Evolutionary conservation across 2,888 invertebrate species (phyloP), one percentile per base, ranked within the genome.

Genomic region (Nycteola revayana): DNA sequence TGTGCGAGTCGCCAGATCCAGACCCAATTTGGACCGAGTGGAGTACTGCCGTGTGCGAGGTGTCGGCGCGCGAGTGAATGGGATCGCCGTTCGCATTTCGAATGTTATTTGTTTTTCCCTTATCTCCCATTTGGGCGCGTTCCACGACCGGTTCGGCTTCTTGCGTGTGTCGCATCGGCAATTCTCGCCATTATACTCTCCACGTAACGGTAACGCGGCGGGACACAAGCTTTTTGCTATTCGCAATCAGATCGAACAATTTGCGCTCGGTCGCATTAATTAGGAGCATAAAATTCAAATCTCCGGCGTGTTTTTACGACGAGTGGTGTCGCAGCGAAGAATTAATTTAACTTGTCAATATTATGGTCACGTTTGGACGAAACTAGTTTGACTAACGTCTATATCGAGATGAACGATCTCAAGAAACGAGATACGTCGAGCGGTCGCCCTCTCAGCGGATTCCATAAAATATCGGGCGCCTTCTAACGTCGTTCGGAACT

Each of bases 271-370:
- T 58, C 56, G 66, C 66, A 73, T 77, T 82, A 81, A 84, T 85
- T 82, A 82, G 74, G 51, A 45, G 62, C 66, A 70, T 73, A 75
- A 75, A 73, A 78, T 77, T 77, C 71, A 77, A 75, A 75, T 75
- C 63, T 66, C 53, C 54, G 56, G 42, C 49, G 40, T 43, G 57
- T 65, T 69, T 66, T 68, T 67, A 66, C 64, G 47, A 41, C 54
- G 44, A 44, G 60, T 47, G 61, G 63, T 69, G 68, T 68, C 66
- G 66, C 64, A 54, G 51, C 65, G 57, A 64, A 60, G 74, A 75
- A 79, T 80, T 74, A 76, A 79, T 79, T 72, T 68, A 70, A 68
- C 73, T 75, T 77, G 78, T 79, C 82, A 77, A 80, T 80, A 75
- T 78, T 80, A 78, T 76, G 75, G 78, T 75, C 79, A 75, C 75